Evolutionary conservation across 2,113 vertebrate genomes (phyloP).

Genomic region (Oreocharis arfaki): DNA sequence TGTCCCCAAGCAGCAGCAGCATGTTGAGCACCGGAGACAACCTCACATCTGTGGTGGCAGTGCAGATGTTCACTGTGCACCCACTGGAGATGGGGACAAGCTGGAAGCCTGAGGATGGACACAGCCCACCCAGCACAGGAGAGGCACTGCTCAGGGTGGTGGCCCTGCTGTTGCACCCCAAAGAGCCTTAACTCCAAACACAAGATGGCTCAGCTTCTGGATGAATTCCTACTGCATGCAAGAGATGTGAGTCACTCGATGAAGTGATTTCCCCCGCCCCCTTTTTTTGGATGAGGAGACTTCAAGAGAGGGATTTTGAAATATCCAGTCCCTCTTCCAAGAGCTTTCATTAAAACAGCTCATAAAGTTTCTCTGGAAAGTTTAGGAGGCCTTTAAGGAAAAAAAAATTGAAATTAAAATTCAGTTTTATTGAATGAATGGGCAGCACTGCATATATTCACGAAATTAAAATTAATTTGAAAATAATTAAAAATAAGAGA

Average conservation of each 20-base stretch:
- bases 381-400: slow-evolving; percentile 51
- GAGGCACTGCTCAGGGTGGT: neutral
- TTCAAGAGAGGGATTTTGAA: slow-evolving; percentile 33
- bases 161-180: neutral
- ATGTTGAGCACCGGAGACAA: accelerated
- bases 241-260: neutral
- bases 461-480: slow-evolving; percentile 77
- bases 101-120: neutral
- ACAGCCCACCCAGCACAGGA: neutral
- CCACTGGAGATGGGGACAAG: neutral
- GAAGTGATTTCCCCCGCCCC: neutral
- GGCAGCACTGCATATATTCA: slow-evolving; percentile 63
- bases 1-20: neutral
- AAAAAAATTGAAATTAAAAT: slow-evolving; percentile 57
- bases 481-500: slow-evolving; percentile 78
- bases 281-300: neutral
- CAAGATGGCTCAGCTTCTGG: neutral
- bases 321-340: slow-evolving; percentile 20
- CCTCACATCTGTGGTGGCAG: accelerated
- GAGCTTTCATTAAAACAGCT: slow-evolving; percentile 59
- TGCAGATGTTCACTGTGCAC: neutral
- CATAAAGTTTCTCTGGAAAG: slow-evolving; percentile 66
- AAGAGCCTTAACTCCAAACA: neutral
- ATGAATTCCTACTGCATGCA: neutral
- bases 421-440: slow-evolving; percentile 71